Evolutionary conservation across 2,797 vertebrate species (phyloP).

Genomic region (Lepilemur septentrionalis): DNA sequence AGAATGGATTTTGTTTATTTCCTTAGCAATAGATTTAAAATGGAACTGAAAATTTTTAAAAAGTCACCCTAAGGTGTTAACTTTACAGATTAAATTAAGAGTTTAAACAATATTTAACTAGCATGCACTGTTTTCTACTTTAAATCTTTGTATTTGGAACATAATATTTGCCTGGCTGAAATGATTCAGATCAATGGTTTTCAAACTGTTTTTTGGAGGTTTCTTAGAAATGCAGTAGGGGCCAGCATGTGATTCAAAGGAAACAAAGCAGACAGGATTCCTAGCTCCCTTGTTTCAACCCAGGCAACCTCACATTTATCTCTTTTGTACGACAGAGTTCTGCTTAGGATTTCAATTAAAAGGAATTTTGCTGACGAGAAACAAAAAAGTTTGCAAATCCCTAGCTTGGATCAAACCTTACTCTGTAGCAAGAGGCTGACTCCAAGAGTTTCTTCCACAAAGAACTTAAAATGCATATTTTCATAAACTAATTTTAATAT

Average conservation of each 20-base stretch:
- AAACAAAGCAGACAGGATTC: conserved; percentile 38
- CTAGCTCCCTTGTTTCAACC: conserved; percentile 21
- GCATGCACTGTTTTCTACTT: not conserved
- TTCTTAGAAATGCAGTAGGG: conserved; percentile 32
- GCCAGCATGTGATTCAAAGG: not conserved
- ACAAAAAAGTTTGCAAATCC: conserved; percentile 15
- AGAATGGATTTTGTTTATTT: conserved; percentile 52
- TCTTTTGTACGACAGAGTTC: conserved; percentile 53
- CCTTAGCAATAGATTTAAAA: conserved; percentile 46
- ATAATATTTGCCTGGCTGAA: conserved; percentile 40
- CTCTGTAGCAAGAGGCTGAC: not conserved
- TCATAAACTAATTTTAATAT: not conserved
- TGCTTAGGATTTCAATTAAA: conserved; percentile 53
- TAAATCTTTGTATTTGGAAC: conserved; percentile 4
- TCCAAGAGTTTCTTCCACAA: not conserved
- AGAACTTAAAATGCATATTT: not conserved
- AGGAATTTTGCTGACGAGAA: conserved; percentile 42
- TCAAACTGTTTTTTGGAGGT: conserved; percentile 15
- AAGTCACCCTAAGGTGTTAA: not conserved
- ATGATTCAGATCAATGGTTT: conserved; percentile 27
- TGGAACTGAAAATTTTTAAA: not conserved
- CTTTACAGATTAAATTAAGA: not conserved
- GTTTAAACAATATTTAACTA: conserved; percentile 39
- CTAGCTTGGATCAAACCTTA: not conserved
- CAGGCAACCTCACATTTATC: not conserved